Conservation (phyloP, 2,113 vertebrate species). For the Calidris pygmaea region DNA sequence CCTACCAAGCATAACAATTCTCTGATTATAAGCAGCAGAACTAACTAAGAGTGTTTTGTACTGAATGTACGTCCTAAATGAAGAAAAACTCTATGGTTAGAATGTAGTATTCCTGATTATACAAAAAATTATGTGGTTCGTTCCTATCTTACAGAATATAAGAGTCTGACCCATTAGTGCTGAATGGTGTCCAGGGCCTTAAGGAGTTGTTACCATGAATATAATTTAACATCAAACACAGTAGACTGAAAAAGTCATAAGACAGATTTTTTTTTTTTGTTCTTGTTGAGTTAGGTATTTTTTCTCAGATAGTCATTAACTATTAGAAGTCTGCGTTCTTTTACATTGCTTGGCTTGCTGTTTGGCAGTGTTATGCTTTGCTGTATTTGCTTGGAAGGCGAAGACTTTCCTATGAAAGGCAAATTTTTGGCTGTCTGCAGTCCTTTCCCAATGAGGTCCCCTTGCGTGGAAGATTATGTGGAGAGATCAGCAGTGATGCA, state of each 20-base stretch:
- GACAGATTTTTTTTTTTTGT: not conserved
- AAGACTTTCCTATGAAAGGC: slow-evolving; percentile 50
- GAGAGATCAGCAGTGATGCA: slow-evolving; percentile 38
- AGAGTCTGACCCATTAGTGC: not conserved
- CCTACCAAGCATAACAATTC: not conserved
- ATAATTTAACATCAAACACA: not conserved
- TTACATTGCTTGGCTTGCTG: not conserved
- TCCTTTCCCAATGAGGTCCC: slow-evolving; percentile 54
- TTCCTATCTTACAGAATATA: not conserved
- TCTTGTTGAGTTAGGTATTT: slow-evolving; percentile 36
- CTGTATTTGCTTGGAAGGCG: slow-evolving; percentile 41
- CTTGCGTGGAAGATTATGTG: slow-evolving; percentile 41
- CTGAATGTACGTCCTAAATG: not conserved
- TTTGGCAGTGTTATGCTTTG: not conserved
- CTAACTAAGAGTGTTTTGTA: not conserved
- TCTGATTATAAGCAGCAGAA: not conserved
- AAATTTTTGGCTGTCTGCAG: slow-evolving; percentile 59
- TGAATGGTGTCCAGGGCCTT: not conserved
- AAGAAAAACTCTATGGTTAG: slow-evolving; percentile 19
- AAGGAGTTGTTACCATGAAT: not conserved
- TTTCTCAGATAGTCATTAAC: slow-evolving; percentile 47
- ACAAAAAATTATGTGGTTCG: not conserved
- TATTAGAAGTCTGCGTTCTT: slow-evolving; percentile 41
- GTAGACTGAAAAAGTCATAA: not conserved
- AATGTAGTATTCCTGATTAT: not conserved